Conservation (phyloP, 2,888 invertebrate genomes). For the Drosophila stalkeri region DNA sequence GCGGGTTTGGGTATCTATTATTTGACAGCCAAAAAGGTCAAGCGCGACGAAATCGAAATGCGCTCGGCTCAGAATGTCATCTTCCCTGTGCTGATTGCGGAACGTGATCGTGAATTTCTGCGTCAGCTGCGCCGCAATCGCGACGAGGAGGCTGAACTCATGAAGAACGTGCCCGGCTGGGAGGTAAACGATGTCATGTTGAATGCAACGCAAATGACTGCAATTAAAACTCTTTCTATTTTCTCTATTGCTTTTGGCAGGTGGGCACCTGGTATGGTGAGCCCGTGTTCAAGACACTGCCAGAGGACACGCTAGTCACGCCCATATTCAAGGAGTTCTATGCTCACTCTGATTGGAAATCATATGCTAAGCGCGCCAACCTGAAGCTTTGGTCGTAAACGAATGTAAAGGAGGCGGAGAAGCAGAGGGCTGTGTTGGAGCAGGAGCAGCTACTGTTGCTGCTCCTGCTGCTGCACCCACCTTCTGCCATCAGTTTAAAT, state of each 20-base stretch:
- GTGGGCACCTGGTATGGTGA: constrained; percentile 94
- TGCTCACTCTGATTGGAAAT: constrained; percentile 87
- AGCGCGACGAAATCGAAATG: constrained; percentile 89
- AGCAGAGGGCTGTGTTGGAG: background rate
- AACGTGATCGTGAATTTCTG: constrained; percentile 93
- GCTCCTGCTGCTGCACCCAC: background rate
- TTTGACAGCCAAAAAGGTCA: constrained; percentile 86
- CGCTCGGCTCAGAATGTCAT: constrained; percentile 92
- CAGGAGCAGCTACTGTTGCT: background rate
- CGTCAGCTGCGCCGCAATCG: constrained; percentile 92
- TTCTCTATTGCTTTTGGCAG: constrained; percentile 42
- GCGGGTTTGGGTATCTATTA: constrained; percentile 87
- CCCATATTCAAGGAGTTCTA: constrained; percentile 90
- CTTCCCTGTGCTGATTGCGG: constrained; percentile 91
- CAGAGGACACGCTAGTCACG: constrained; percentile 88
- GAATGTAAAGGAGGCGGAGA: background rate
- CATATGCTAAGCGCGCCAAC: constrained; percentile 86
- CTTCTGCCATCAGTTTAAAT: constrained; percentile 12
- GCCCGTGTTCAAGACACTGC: constrained; percentile 90
- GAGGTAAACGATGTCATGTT: constrained; percentile 85
- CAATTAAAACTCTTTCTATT: background rate
- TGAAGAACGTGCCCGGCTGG: constrained; percentile 96
- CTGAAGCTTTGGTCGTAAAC: constrained; percentile 87
- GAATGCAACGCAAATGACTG: background rate
- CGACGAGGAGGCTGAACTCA: constrained; percentile 93